Conservation (phyloP, 2,888 invertebrate species). For the Apamea crenata region DNA sequence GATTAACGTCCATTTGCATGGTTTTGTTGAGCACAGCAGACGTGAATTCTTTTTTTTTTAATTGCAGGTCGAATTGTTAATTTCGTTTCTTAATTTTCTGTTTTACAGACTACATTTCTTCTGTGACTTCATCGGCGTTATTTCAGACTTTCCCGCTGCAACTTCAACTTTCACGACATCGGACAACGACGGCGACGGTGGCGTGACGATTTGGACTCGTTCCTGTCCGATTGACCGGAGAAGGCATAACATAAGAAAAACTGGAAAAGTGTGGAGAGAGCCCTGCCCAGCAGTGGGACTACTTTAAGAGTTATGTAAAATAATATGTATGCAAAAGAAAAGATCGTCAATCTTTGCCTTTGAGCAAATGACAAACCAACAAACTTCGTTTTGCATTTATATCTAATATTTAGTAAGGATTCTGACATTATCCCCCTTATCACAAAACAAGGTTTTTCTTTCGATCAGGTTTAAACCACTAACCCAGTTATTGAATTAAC, state of each 20-base stretch:
- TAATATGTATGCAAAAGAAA: background rate
- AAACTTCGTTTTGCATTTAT: background rate
- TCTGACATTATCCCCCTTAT: too few species aligned
- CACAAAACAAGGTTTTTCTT: too few species aligned
- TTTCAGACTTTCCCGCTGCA: background rate
- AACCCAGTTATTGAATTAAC: too few species aligned
- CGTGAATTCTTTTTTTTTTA: background rate
- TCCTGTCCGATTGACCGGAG: background rate
- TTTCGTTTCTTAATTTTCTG: background rate
- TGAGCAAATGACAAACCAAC: background rate
- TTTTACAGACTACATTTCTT: background rate
- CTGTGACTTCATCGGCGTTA: background rate
- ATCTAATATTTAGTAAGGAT: background rate
- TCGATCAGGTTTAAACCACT: too few species aligned
- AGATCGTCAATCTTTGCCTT: background rate
- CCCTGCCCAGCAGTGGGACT: background rate
- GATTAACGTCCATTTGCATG: background rate
- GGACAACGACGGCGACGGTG: too few species aligned
- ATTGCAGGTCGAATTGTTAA: constrained; percentile 19
- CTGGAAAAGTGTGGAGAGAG: background rate
- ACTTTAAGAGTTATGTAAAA: background rate
- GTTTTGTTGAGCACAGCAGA: background rate
- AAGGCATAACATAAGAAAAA: background rate
- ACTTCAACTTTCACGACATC: background rate
- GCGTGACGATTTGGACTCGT: background rate